These are phyloP conservation scores for Calameuta filiformis DNA, from an alignment of 2,888 invertebrate genomes.

Conservation along the genomic window DNA sequence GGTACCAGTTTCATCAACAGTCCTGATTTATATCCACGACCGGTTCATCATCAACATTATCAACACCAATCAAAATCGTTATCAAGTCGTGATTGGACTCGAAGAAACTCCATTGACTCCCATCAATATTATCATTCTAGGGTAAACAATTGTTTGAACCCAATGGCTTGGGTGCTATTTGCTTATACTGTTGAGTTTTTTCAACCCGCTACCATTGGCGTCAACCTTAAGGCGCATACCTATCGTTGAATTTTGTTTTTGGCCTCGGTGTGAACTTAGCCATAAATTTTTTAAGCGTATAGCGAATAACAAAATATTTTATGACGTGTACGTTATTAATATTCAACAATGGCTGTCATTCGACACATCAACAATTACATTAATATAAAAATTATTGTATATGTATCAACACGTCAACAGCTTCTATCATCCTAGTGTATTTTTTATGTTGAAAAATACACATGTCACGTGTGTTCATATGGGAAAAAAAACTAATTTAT, in stretches of 20 bases:
- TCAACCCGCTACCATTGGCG: constrained; percentile 7
- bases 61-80: constrained; percentile 29
- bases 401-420: not conserved
- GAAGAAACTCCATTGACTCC: constrained; percentile 58
- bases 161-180: not conserved
- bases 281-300: constrained; percentile 17
- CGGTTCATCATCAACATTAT: constrained; percentile 41
- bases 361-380: not conserved
- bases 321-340: not conserved
- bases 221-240: constrained; percentile 5
- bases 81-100: constrained; percentile 41
- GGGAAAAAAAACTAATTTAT: not conserved
- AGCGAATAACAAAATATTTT: not conserved
- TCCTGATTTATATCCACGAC: constrained; percentile 52
- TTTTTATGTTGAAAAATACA: not conserved
- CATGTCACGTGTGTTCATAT: not conserved
- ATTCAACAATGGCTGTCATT: not conserved
- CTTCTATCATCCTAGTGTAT: not conserved
- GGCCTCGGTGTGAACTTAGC: constrained; percentile 59
- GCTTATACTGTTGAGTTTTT: constrained; percentile 5
- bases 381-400: not conserved
- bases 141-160: constrained; percentile 48
- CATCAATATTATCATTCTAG: constrained; percentile 60
- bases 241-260: constrained; percentile 27
- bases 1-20: constrained; percentile 50